phyloP scores from a whole-genome alignment of 2,113 vertebrate genomes.

The Heloderma charlesbogerti region DNA sequence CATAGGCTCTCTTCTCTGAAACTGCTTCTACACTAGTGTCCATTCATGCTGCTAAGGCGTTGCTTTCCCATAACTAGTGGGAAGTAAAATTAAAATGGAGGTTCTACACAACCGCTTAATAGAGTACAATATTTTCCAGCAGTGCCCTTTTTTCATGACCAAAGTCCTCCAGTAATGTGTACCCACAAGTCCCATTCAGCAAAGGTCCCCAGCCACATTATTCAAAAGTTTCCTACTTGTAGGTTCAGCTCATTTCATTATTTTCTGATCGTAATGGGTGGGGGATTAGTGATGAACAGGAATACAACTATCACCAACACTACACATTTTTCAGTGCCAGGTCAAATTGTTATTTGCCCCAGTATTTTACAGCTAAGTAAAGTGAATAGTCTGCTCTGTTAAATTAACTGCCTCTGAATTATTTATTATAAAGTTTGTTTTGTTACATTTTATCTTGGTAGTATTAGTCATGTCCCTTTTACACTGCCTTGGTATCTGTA shows the following conservation, averaged over 20 bases:
- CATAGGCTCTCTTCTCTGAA: background rate
- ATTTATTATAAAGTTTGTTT: background rate
- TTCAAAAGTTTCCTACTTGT: background rate
- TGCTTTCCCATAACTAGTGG: background rate
- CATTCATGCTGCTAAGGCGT: background rate
- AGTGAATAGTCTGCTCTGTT: background rate
- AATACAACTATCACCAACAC: background rate
- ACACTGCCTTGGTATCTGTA: background rate
- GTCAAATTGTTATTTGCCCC: background rate
- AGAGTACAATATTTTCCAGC: no score
- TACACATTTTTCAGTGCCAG: background rate
- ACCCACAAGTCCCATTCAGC: background rate
- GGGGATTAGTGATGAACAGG: background rate
- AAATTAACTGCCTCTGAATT: background rate
- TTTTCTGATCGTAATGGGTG: background rate
- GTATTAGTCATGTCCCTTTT: background rate
- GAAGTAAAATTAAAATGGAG: background rate
- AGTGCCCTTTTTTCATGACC: background rate
- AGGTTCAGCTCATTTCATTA: background rate
- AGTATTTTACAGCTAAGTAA: background rate
- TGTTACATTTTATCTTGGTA: background rate
- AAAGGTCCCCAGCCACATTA: background rate
- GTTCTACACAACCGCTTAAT: background rate
- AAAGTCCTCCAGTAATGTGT: background rate
- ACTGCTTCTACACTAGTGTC: background rate